These are phyloP conservation scores for Colaptes auratus DNA, from an alignment of 2,113 vertebrate genomes.

Conservation along the genomic window DNA sequence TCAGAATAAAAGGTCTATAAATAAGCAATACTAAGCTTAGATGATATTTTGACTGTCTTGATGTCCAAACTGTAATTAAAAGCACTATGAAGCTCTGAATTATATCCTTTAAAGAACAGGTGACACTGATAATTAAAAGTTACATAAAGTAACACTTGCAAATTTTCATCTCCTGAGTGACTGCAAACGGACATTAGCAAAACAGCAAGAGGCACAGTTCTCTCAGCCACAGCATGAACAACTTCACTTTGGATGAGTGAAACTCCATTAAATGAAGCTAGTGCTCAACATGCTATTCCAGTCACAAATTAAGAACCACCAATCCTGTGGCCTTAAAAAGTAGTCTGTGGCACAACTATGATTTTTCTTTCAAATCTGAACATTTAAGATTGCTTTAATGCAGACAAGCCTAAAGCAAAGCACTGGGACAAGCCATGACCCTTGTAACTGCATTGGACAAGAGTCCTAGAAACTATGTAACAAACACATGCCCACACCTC, in stretches of 20 bases:
- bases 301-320: not conserved
- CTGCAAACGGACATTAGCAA: slow-evolving; percentile 9
- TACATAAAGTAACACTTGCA: slow-evolving; percentile 8
- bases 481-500: not conserved
- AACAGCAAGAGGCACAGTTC: slow-evolving; percentile 33
- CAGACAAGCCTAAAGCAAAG: not conserved
- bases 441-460: not conserved
- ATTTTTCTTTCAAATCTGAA: not conserved
- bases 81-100: not conserved
- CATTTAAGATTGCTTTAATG: not conserved
- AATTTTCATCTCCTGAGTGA: slow-evolving; percentile 42
- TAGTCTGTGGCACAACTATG: not conserved
- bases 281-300: not conserved
- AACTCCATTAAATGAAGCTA: not conserved
- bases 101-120: not conserved
- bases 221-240: not conserved
- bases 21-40: not conserved
- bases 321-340: not conserved
- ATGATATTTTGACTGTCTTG: not conserved
- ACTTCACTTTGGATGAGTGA: not conserved
- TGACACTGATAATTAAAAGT: not conserved
- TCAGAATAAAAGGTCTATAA: not conserved
- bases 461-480: not conserved
- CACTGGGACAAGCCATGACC: not conserved
- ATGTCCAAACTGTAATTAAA: not conserved